Conservation (phyloP, 2,113 vertebrate species). For the Micromys minutus region DNA sequence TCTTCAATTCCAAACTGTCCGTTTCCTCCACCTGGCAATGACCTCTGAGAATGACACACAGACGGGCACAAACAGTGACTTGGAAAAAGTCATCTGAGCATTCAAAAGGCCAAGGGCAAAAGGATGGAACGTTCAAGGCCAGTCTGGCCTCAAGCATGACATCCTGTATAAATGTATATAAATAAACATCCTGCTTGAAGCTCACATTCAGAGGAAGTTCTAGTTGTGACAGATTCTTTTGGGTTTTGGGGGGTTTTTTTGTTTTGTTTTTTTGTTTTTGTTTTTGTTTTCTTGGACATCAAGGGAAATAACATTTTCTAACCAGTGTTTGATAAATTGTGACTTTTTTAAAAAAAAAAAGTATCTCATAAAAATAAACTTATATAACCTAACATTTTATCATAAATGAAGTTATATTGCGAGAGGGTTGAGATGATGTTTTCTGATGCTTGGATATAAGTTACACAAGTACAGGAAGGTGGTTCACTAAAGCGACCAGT, state of each 20-base stretch:
- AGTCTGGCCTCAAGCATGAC: not conserved
- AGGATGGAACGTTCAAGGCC: not conserved
- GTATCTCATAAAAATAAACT: not conserved
- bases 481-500: not conserved
- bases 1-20: not conserved
- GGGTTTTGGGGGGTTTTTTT: too few relatives aligned
- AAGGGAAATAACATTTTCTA: not conserved
- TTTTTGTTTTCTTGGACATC: not conserved
- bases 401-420: not conserved
- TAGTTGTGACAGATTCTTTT: not conserved
- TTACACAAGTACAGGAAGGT: not conserved
- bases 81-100: not conserved
- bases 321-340: not conserved
- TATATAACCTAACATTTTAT: conserved; percentile 2
- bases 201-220: not conserved
- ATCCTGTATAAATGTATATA: not conserved
- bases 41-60: not conserved
- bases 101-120: not conserved
- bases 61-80: not conserved
- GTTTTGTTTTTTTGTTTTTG: too few relatives aligned
- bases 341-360: not conserved
- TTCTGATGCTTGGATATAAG: not conserved
- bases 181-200: not conserved
- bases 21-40: not conserved
- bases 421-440: not conserved